phyloP scores from a whole-genome alignment of 1,140 invertebrate species.

The Pantala flavescens region DNA sequence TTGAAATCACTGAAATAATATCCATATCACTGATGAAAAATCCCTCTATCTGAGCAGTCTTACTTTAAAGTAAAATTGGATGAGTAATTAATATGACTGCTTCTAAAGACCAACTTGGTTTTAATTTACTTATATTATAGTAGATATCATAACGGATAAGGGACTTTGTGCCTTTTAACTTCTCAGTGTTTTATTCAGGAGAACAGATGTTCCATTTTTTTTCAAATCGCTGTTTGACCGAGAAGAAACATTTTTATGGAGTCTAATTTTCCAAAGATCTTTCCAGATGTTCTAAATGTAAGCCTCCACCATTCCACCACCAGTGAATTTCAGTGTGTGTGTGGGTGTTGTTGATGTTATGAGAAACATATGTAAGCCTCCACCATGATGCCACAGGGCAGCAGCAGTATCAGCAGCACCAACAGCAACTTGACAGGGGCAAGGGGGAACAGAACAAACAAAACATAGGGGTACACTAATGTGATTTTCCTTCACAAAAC shows the following conservation, averaged over 20 bases:
- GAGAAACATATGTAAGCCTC: background rate
- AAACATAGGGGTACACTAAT: background rate
- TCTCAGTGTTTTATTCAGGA: background rate
- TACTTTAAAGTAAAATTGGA: too few species aligned
- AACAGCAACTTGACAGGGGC: background rate
- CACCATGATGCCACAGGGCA: conserved; percentile 2
- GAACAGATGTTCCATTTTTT: background rate
- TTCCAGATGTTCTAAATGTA: background rate
- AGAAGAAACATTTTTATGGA: background rate
- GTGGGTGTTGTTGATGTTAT: background rate
- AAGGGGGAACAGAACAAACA: background rate
- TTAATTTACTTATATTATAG: too few species aligned
- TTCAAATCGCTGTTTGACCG: background rate
- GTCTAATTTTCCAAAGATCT: too few species aligned
- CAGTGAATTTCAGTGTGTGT: background rate
- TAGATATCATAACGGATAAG: too few species aligned
- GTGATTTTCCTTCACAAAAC: background rate
- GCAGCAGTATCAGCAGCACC: background rate
- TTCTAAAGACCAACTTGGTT: too few species aligned
- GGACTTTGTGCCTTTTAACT: too few species aligned
- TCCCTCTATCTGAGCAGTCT: too few species aligned
- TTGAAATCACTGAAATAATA: too few species aligned
- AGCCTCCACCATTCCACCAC: conserved; percentile 2
- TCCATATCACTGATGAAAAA: too few species aligned
- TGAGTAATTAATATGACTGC: too few species aligned